Percentiles rank a stretch among this genome's conserved stretches.
phyloP scores from a whole-genome alignment of 2,797 vertebrate genomes.

The Pipistrellus pygmaeus region DNA sequence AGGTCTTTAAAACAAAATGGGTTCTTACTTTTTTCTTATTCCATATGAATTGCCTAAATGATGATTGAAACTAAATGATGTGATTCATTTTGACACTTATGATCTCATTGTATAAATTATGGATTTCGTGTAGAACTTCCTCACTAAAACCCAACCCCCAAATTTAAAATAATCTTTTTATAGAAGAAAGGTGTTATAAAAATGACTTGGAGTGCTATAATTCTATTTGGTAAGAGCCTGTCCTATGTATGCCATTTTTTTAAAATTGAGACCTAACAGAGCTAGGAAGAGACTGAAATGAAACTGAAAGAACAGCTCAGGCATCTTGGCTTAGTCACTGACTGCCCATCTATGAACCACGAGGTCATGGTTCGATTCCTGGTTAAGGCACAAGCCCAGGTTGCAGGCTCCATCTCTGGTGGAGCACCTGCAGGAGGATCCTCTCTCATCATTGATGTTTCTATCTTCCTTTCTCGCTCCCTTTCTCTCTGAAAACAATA shows the following conservation, averaged over 20 bases:
- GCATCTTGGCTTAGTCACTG: too few relatives aligned
- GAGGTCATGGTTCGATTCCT: too few relatives aligned
- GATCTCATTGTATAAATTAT: neutral
- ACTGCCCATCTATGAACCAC: too few relatives aligned
- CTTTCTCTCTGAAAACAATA: too few relatives aligned
- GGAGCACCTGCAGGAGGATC: too few relatives aligned
- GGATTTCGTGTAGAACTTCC: neutral
- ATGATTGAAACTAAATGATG: neutral
- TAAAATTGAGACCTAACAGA: neutral
- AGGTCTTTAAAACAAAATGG: conserved; percentile 48
- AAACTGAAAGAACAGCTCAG: neutral
- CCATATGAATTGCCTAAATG: neutral
- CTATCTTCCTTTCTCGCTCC: too few relatives aligned
- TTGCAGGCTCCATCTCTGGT: too few relatives aligned
- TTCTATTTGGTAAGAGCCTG: neutral
- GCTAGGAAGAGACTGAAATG: neutral
- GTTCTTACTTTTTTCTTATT: conserved; percentile 43
- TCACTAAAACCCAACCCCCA: neutral
- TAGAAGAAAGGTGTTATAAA: neutral
- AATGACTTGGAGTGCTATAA: neutral
- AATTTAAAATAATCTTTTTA: conserved; percentile 18
- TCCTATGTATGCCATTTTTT: neutral
- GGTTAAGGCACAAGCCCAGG: too few relatives aligned
- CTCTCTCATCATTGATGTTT: too few relatives aligned
- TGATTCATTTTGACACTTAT: neutral